Evolutionary conservation across 2,113 vertebrate genomes (phyloP), one percentile per base, ranked within the genome.

Genomic region (Micromys minutus): DNA sequence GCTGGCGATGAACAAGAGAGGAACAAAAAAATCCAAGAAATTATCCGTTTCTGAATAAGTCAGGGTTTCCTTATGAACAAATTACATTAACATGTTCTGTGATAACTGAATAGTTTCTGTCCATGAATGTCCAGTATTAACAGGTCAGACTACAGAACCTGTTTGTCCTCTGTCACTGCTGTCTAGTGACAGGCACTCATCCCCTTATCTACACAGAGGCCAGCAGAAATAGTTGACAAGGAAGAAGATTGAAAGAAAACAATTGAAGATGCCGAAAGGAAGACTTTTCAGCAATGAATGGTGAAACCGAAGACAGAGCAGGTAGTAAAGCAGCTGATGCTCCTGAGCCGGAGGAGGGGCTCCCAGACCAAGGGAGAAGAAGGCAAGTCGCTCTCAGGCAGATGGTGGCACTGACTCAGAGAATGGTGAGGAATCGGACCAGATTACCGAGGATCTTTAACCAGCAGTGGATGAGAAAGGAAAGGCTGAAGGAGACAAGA

Each of bases 211-310:
- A n/a, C n/a, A n/a, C n/a, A 99, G 98, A 98, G 98, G 50, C 98
- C 98, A 87, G 98, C 98, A 96, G 98, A 99, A 98, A 99, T 97
- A 90, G 98, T 99, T 31, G 98, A 98, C 21, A 98, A 99, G 93
- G 98, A 99, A 97, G 98, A 98, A 97, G 97, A 98, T 24, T 89
- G 87, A 75, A 98, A 97, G 93, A 97, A 97, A 89, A 97, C 97
- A 94, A 77, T 93, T 80, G 96, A 93, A 87, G 97, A 97, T 17
- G 93, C 74, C 50, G 94, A 97, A 92, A 92, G 69, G 97, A 97
- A 88, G 97, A 97, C 31, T 92, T 95, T 57, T 76, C 88, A 52
- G 94, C 77, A 67, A 7, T 89, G 86, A 98, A 96, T 74, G 96
- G 97, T 93, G 91, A 97, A 9, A 90, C 94, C 57, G 97, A 96